These are phyloP conservation scores for Apostichopus leukothele DNA, from an alignment of 53 echinoderm and acorn worm species.

Conservation along the genomic window DNA sequence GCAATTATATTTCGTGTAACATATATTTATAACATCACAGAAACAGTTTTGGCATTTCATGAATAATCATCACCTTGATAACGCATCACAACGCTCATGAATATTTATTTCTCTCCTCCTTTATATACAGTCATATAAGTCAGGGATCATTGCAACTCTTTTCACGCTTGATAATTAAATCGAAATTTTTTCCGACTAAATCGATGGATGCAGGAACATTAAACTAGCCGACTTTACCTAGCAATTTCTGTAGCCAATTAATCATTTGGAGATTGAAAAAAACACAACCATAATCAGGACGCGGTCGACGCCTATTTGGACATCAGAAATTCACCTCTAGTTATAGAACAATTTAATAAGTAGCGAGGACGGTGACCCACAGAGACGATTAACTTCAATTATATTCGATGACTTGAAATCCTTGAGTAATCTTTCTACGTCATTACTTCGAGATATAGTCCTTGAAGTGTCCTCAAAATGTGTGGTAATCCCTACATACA, in stretches of 20 bases:
- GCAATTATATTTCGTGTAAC: no score
- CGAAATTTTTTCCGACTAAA: background rate
- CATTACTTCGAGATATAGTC: background rate
- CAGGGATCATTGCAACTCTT: background rate
- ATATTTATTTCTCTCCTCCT: no score
- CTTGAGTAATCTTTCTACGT: background rate
- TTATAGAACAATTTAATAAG: conserved; percentile 12
- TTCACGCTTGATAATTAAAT: background rate
- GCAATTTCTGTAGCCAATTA: background rate
- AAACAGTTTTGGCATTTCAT: no score
- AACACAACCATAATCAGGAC: background rate
- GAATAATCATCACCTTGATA: no score
- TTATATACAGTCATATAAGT: no score
- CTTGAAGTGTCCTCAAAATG: background rate
- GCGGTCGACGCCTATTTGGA: conserved; percentile 8
- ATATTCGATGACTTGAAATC: background rate
- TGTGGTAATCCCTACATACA: background rate
- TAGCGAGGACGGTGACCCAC: background rate
- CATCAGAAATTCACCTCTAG: background rate
- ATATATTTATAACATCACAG: no score
- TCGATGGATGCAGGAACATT: background rate
- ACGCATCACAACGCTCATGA: no score
- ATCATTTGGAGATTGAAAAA: background rate
- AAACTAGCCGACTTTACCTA: background rate
- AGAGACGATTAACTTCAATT: background rate